A percentile compares a stretch with the other conserved stretches of the same genome.
These are phyloP conservation scores for Chromis chromis DNA, from an alignment of 2,797 vertebrate species.

Conservation along the genomic window DNA sequence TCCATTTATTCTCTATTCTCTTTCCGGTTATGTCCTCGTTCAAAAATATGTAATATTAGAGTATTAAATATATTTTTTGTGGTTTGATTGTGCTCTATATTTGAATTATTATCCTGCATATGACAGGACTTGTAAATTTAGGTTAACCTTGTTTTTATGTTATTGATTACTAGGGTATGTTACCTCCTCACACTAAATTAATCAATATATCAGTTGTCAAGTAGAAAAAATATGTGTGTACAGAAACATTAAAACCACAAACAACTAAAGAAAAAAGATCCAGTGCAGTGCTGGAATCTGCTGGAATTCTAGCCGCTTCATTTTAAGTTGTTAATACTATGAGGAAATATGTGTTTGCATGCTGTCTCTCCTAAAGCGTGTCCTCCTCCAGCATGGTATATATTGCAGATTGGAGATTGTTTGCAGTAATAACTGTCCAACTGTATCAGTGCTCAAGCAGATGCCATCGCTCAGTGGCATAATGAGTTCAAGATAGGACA, in stretches of 20 bases:
- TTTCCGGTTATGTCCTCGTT: constrained; percentile 40
- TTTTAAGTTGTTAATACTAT: not conserved
- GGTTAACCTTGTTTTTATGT: constrained; percentile 66
- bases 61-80: constrained; percentile 22
- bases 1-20: constrained; percentile 85
- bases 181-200: constrained; percentile 53
- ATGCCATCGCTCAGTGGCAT: constrained; percentile 76
- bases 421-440: constrained; percentile 73
- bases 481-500: constrained; percentile 73
- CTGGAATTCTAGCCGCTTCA: not conserved
- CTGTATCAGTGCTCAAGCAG: constrained; percentile 67
- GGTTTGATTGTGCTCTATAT: constrained; percentile 39
- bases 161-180: constrained; percentile 69
- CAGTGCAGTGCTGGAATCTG: constrained; percentile 10
- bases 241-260: constrained; percentile 41
- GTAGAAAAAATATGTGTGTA: constrained; percentile 29
- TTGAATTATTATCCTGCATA: constrained; percentile 75
- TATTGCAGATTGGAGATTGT: constrained; percentile 66
- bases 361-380: constrained; percentile 29
- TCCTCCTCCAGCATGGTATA: constrained; percentile 43
- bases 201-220: constrained; percentile 70
- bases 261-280: constrained; percentile 30
- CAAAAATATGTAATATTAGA: constrained; percentile 18
- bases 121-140: constrained; percentile 67
- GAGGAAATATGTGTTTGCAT: constrained; percentile 13